Base-by-base conservation (phyloP, 2,888 invertebrate species). In the Lottia gigantea region DNA sequence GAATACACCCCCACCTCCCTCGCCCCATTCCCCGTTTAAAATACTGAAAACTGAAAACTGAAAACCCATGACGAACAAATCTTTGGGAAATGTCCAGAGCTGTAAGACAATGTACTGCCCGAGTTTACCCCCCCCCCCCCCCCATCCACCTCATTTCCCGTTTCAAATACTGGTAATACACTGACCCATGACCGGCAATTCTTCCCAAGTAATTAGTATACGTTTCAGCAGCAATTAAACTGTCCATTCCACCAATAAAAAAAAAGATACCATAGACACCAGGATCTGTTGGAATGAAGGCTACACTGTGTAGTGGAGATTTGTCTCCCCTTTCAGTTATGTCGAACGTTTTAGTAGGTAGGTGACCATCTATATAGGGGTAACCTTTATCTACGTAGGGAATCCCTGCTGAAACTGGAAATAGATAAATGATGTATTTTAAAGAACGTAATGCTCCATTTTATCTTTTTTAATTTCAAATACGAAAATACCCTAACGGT, bases 101-200 rank as follows among this genome's bases (percentile, higher is more conserved):
- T n/a, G n/a, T n/a, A n/a, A n/a, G n/a, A n/a, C n/a, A n/a, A n/a
- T n/a, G n/a, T n/a, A n/a, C n/a, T n/a, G n/a, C n/a, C n/a, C n/a
- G n/a, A n/a, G n/a, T n/a, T n/a, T n/a, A n/a, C 2, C 31, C 31
- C 2, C 31, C 31, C 6, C 31, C 31, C 31, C 31, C 31, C 3
- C 3, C 2, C 2, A 6, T 6, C 31, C 31, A 31, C 31, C 31
- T 6, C 31, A 31, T 3, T 31, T 6, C 6, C 31, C 31, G 6
- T 40, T 3, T 40, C 6, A 40, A 40, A 40, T 40, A 40, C 40
- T 31, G 31, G 6, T 4, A 31, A 31, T 6, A 31, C 31, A 64
- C 66, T 31, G 25, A 67, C 67, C 67, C 67, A 61, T 67, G 67
- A 26, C 61, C 40, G 12, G 67, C 49, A 25, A 67, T 31, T 16